A percentile compares a stretch with the other conserved stretches of the same genome.
phyloP scores from a whole-genome alignment of 2,113 vertebrate genomes.

The Aviceda subcristata region DNA sequence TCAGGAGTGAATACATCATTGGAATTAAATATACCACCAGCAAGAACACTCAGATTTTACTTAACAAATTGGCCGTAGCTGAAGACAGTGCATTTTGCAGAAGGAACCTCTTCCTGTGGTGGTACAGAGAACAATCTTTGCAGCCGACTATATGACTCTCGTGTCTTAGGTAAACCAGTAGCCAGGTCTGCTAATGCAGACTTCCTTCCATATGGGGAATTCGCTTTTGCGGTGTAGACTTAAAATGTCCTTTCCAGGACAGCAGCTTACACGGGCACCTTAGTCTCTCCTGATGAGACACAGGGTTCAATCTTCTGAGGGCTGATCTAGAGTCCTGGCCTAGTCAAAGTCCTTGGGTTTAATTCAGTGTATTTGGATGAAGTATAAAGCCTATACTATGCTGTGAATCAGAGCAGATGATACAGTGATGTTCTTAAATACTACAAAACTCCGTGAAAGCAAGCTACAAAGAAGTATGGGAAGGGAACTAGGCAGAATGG shows the following conservation, averaged over 20 bases:
- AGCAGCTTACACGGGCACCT: neutral
- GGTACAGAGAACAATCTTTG: neutral
- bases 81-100: neutral
- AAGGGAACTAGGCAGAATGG: neutral
- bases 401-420: neutral
- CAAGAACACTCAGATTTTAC: neutral
- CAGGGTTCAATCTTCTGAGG: rapidly evolving
- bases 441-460: neutral
- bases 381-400: neutral
- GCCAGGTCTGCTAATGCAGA: neutral
- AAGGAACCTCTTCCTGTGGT: neutral
- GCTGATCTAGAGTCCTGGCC: neutral
- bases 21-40: neutral
- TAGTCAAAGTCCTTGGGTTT: neutral
- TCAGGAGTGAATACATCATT: neutral
- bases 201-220: neutral
- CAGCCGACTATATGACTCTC: too few species aligned
- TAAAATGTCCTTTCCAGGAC: neutral
- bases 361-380: neutral
- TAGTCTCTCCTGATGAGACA: neutral
- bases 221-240: neutral
- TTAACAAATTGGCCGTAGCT: neutral
- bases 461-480: neutral
- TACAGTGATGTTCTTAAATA: neutral
- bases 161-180: neutral